Evolutionary conservation across 2,113 vertebrate species (phyloP).

Genomic region (Lichenostomus cassidix): DNA sequence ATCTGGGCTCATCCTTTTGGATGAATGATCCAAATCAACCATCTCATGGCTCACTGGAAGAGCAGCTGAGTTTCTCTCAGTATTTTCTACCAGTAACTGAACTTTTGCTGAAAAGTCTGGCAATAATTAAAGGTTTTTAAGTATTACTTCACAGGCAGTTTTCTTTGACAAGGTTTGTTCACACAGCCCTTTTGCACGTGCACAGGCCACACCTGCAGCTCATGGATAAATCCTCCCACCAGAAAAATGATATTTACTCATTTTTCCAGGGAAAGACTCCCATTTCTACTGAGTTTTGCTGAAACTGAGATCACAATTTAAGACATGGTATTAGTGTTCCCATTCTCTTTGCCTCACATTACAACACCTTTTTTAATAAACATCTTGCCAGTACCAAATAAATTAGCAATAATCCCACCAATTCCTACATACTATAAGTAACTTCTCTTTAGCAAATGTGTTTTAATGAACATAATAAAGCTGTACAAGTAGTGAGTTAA

Average conservation of each 20-base stretch:
- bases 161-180: neutral
- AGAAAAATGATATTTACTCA: neutral
- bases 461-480: neutral
- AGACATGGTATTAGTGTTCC: neutral
- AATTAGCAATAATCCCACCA: neutral
- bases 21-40: neutral
- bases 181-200: neutral
- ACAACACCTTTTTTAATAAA: neutral
- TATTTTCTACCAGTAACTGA: neutral
- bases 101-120: neutral
- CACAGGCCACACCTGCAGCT: neutral
- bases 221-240: neutral
- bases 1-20: neutral
- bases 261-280: neutral
- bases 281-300: neutral
- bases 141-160: neutral
- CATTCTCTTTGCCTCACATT: neutral
- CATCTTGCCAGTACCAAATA: neutral
- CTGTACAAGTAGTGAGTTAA: neutral
- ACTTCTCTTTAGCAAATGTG: neutral
- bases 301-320: neutral
- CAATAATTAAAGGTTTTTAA: neutral
- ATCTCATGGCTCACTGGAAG: neutral
- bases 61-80: neutral
- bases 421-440: neutral